Conservation (phyloP, 2,888 invertebrate genomes). For the Chromoteleia sp. region DNA sequence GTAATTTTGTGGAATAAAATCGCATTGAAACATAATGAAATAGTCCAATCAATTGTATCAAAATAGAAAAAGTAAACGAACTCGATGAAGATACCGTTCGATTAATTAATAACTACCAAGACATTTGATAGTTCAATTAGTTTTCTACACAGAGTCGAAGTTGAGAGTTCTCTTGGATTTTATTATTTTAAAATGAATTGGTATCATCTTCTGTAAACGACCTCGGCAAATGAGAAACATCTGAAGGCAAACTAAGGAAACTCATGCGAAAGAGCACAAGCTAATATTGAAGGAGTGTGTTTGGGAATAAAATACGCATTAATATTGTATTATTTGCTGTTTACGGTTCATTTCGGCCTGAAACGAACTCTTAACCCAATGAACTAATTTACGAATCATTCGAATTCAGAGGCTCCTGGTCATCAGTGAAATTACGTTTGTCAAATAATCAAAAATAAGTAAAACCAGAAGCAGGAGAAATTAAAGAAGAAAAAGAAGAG, state of each 20-base stretch:
- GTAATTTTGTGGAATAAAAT: no score
- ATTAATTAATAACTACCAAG: no score
- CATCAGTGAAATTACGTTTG: not conserved
- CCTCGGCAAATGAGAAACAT: conserved; percentile 37
- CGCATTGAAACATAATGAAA: no score
- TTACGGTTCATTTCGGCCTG: conserved; percentile 28
- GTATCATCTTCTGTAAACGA: conserved; percentile 27
- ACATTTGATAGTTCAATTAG: no score
- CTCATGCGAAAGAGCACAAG: conserved; percentile 20
- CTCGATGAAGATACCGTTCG: no score
- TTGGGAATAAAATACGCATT: conserved; percentile 34
- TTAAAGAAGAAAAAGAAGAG: not conserved
- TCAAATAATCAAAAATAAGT: not conserved
- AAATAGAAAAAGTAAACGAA: no score
- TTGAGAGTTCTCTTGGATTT: conserved; percentile 9
- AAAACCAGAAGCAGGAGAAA: not conserved
- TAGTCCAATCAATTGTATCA: no score
- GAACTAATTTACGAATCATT: not conserved
- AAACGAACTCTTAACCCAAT: conserved; percentile 9
- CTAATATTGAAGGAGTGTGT: conserved; percentile 30
- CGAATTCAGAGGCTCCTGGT: not conserved
- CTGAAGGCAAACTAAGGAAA: conserved; percentile 33
- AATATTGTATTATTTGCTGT: conserved; percentile 28
- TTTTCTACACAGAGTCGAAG: no score
- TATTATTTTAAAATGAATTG: conserved; percentile 22